phyloP scores from a whole-genome alignment of 2,888 invertebrate species.

The Leptopilina myrica region DNA sequence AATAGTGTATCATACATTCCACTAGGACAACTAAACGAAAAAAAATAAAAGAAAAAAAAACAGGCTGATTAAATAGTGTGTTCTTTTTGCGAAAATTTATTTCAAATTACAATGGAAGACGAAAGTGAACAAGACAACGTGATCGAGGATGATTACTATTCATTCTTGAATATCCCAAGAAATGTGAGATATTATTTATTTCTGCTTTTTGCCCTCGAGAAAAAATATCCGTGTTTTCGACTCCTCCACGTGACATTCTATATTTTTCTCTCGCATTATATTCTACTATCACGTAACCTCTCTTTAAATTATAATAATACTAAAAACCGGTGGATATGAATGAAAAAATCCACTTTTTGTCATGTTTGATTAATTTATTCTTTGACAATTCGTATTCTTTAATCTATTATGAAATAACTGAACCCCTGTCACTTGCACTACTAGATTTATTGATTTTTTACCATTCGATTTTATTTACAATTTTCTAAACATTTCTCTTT shows the following conservation, averaged over 20 bases:
- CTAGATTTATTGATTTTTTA: neutral
- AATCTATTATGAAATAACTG: neutral
- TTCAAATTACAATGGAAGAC: slow-evolving; percentile 79
- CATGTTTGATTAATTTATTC: neutral
- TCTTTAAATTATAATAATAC: slow-evolving; percentile 19
- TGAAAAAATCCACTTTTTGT: neutral
- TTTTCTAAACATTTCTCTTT: slow-evolving; percentile 15
- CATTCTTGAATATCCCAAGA: slow-evolving; percentile 90
- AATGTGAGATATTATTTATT: slow-evolving; percentile 81
- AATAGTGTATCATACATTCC: neutral
- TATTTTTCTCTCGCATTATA: slow-evolving; percentile 40
- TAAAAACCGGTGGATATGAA: neutral
- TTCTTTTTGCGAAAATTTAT: neutral
- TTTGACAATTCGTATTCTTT: neutral
- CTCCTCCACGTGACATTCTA: slow-evolving; percentile 64
- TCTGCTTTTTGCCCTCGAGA: neutral
- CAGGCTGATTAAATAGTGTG: slow-evolving; percentile 41
- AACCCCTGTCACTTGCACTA: neutral
- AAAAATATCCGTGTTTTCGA: slow-evolving; percentile 27
- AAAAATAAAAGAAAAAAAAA: slow-evolving; percentile 25
- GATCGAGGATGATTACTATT: slow-evolving; percentile 91
- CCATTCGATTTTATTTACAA: neutral
- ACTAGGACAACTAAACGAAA: too few species aligned
- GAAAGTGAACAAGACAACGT: slow-evolving; percentile 83
- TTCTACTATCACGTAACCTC: slow-evolving; percentile 59